Evolutionary conservation across 2,888 invertebrate species (phyloP), one percentile per base, ranked within the genome.

Genomic region (Hylaea fasciaria): DNA sequence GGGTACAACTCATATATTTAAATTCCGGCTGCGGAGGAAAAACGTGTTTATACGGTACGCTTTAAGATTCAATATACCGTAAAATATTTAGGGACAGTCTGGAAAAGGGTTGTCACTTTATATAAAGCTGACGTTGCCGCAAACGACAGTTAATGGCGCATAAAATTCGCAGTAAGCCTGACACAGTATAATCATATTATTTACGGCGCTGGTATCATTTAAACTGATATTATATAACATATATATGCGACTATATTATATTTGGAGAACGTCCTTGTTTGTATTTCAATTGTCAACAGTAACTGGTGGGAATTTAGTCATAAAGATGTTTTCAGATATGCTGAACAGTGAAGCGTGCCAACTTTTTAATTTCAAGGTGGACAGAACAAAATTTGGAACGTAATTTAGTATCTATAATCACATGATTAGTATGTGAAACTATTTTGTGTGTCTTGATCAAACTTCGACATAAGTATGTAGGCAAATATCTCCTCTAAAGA

Each of bases 71-170:
- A 79, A 77, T 80, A 70, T 81, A 66, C 73, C 66, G 63, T 77
- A 69, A 62, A 57, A 64, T 65, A 64, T 69, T 62, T 58, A 64
- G 55, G 61, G 73, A 65, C 69, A 74, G 71, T 76, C 74, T 73
- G 71, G 71, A 74, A 80, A 85, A 86, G 85, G 83, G 83, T 86
- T 87, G 86, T 86, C 87, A 87, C 81, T 86, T 85, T 84, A 80
- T 86, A 83, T 84, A 85, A 87, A 81, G 86, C 85, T 85, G 85
- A 87, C 83, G 81, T 81, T 72, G 79, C 83, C 86, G 80, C 85
- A 85, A 87, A 85, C 83, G 84, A 83, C 83, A 85, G 83, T 83
- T 86, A 87, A 89, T 89, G 87, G 85, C 80, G 86, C 85, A 86
- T 89, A 85, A 87, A 89, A 88, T 89, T 86, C 82, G 70, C 78